These are phyloP conservation scores for Sturnus vulgaris DNA, from an alignment of 2,113 vertebrate species.

Conservation along the genomic window DNA sequence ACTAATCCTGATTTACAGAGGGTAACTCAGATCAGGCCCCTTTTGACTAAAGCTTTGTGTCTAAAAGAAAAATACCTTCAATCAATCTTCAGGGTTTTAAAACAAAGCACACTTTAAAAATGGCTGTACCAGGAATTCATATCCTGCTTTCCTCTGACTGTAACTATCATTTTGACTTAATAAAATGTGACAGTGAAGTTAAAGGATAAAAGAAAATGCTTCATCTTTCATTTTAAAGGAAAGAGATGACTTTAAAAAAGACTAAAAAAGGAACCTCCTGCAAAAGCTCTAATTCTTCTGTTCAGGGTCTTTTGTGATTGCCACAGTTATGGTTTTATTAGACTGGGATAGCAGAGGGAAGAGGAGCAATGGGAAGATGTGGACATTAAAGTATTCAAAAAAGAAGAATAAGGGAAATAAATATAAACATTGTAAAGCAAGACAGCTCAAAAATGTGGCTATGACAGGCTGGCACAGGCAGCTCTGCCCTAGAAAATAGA, in stretches of 20 bases:
- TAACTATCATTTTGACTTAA: constrained; percentile 59
- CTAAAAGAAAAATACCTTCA: constrained; percentile 61
- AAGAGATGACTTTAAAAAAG: constrained; percentile 18
- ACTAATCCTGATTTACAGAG: constrained; percentile 63
- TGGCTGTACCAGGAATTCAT: constrained; percentile 59
- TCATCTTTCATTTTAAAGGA: constrained; percentile 54
- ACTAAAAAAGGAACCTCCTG: constrained; percentile 15
- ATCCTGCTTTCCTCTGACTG: constrained; percentile 45
- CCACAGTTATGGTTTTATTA: constrained; percentile 31
- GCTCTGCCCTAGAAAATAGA: constrained; percentile 28
- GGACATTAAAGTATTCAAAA: constrained; percentile 1
- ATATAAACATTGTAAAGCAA: constrained; percentile 52
- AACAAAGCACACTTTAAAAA: constrained; percentile 63
- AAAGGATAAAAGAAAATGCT: constrained; percentile 59
- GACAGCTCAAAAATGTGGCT: constrained; percentile 10
- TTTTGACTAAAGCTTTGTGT: constrained; percentile 53
- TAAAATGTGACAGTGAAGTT: constrained; percentile 55
- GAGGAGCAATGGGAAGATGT: not conserved
- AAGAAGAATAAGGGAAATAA: constrained; percentile 28
- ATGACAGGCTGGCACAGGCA: constrained; percentile 17
- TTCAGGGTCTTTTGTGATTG: constrained; percentile 4
- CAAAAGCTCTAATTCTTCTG: constrained; percentile 28
- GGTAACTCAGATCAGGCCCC: constrained; percentile 50
- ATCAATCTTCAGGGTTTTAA: constrained; percentile 58
- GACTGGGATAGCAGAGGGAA: not conserved